Evolutionary conservation across 2,113 vertebrate genomes (phyloP), one percentile per base, ranked within the genome.

Genomic region (Chroicocephalus ridibundus): DNA sequence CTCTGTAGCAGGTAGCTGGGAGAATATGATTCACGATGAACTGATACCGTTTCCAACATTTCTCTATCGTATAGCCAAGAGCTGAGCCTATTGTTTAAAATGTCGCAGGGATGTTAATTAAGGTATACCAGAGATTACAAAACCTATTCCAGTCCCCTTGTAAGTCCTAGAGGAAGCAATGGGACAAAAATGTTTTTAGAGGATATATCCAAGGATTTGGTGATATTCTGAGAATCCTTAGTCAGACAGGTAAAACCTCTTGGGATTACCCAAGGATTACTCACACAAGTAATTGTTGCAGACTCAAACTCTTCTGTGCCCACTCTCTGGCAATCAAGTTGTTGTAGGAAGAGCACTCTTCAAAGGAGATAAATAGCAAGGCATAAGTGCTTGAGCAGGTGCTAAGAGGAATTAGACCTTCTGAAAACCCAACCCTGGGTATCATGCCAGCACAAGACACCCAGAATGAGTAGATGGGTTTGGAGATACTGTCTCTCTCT

Each of bases 1-100:
- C 13, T 98, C 98, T 94, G 97, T 97, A 99, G 98, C 98, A 99
- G 98, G 98, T 99, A 98, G 96, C 95, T 95, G 47, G 91, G 88
- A 89, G 86, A 97, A 96, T 95, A 84, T 21, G 62, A 92, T 96
- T 81, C 93, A 89, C 18, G 34, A 95, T 91, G 83, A 96, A 90
- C 69, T 91, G 85, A 77, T 83, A 79, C 40, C 26, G 1, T 95
- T 97, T 96, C 94, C 93, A 68, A 4, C 69, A 89, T 94, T 97
- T 96, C 96, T 94, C 82, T 94, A 58, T 93, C 88, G 88, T 91
- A 92, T 49, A 94, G 82, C 91, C 93, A 94, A 96, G 84, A 83
- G 75, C 86, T 90, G 55, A 86, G 74, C 88, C 83, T 86, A 61
- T 80, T 54, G 66, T 91, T 96, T 97, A 91, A 97, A 97, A 96